Evolutionary conservation across 2,797 vertebrate genomes (phyloP), one percentile per base, ranked within the genome.

Genomic region (Kryptopterus vitreolus): DNA sequence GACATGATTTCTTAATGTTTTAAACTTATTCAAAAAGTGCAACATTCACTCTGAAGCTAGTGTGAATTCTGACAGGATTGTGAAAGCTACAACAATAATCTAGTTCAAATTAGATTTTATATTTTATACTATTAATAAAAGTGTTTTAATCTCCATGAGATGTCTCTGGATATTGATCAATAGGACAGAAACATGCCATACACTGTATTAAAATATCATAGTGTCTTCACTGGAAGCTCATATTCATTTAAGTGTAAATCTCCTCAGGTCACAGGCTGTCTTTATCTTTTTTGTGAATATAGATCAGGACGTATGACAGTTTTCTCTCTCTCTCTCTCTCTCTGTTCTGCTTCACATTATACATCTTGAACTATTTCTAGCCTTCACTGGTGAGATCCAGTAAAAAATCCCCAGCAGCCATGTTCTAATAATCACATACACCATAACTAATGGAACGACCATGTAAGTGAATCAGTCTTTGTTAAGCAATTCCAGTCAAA

Each of bases 401-500:
- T 71, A 31, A 52, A n/a, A 43, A 71, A 71, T 71, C 15, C 48
- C 66, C 53, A 16, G 38, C 29, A n/a, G 65, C 50, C 58, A 72
- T 48, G n/a, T 79, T 73, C 69, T 62, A 31, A 74, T 80, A 80
- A 65, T 57, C 78, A 43, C 24, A 29, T 3, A 66, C 48, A 57
- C 31, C 70, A 80, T 50, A 80, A 62, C 58, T 73, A 63, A 74
- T 65, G 78, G 70, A 81, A 68, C 26, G 22, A 11, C 62, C 75
- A 57, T 76, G 63, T 69, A 62, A 76, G 57, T 38, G 70, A 78
- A 57, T 63, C 46, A 43, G 59, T 48, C 61, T 78, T 72, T 52
- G 66, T 63, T 46, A 35, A 62, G 29, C 68, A 31, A 33, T 81
- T 61, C 77, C 77, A 63, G 76, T 68, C 80, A 73, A 77, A 78